These are phyloP conservation scores for Cynoglossus semilaevis DNA, from an alignment of 2,113 vertebrate genomes.

Conservation along the genomic window DNA sequence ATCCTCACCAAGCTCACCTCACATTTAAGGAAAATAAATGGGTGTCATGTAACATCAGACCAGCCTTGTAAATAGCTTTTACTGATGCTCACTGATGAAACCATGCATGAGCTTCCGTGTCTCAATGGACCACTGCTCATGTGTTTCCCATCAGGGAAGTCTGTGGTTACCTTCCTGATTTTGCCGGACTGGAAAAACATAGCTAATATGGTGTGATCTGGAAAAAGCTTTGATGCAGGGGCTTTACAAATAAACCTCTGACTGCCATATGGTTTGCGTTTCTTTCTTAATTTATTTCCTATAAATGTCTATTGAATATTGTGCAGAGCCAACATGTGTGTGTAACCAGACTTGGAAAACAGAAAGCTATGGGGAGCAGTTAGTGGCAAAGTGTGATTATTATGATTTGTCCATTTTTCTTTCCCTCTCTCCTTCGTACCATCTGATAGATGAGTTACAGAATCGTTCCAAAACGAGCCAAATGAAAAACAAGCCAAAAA, in stretches of 20 bases:
- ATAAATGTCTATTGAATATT: conserved; percentile 98
- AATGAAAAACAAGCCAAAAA: conserved; percentile 72
- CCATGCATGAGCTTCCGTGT: conserved; percentile 80
- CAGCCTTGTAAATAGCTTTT: conserved; percentile 79
- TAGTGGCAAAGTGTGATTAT: conserved; percentile 90
- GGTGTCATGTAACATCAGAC: conserved; percentile 72
- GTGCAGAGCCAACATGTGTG: conserved; percentile 91
- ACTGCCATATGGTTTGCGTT: conserved; percentile 99
- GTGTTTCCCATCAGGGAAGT: conserved; percentile 99
- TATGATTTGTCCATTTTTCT: conserved; percentile 67
- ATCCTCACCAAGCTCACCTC: no score
- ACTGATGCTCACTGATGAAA: conserved; percentile 83
- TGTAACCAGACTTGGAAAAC: conserved; percentile 90
- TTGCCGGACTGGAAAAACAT: conserved; percentile 99
- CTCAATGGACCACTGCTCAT: conserved; percentile 79
- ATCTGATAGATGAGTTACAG: conserved; percentile 38
- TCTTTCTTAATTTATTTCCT: conserved; percentile 99
- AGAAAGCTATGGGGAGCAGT: conserved; percentile 83
- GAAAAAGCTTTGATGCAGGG: conserved; percentile 97
- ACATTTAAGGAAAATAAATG: not conserved
- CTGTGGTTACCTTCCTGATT: conserved; percentile 99
- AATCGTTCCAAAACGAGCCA: conserved; percentile 61
- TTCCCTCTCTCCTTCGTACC: conserved; percentile 6
- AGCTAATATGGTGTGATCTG: conserved; percentile 99
- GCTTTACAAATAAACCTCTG: conserved; percentile 98